Evolutionary conservation across 2,888 invertebrate genomes (phyloP), one percentile per base, ranked within the genome.

Genomic region (Caenorhabditis doughertyi): DNA sequence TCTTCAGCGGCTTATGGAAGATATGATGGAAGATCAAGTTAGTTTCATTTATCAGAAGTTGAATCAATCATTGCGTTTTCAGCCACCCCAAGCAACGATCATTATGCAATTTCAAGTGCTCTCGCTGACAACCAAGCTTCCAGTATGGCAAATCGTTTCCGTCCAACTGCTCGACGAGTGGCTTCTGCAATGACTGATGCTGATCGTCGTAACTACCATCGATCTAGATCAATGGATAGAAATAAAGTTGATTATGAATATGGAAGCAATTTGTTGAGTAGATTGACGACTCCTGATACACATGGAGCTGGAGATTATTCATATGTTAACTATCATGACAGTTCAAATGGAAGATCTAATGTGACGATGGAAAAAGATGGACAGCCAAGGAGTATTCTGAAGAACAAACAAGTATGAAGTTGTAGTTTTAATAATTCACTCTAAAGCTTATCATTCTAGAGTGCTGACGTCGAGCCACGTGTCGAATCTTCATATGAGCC

Each of bases 271-370:
- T 29, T 65, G 49, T 25, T 73, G 8, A 55, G 44, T 18, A 32
- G 72, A 44, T 56, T 72, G 29, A 74, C 84, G 25, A 84, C 89
- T 16, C 89, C 89, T 9, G 89, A 89, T 18, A 53, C 58, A 18
- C 76, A 76, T 21, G 76, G 60, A 11, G 65, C 74, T n/a, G 55
- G 79, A 8, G 91, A 91, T 64, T 91, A 89, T 73, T 82, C 88
- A 25, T 91, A 91, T 76, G 89, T 91, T 11, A 88, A 86, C 72
- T 91, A 91, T 73, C 89, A 91, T 70, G 91, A 91, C 77, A 85
- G 89, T 79, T 87, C 77, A 16, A 79, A 76, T 53, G 84, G 81
- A 42, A 62, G 84, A 53, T 56, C 83, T 9, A 81, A 79, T 58
- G 76, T 77, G 29, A 67, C 77, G 18, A 77, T 85, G 56, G 86